Evolutionary conservation across 1,140 invertebrate genomes (phyloP), one percentile per base, ranked within the genome.

Genomic region (Zaprionus taronus): DNA sequence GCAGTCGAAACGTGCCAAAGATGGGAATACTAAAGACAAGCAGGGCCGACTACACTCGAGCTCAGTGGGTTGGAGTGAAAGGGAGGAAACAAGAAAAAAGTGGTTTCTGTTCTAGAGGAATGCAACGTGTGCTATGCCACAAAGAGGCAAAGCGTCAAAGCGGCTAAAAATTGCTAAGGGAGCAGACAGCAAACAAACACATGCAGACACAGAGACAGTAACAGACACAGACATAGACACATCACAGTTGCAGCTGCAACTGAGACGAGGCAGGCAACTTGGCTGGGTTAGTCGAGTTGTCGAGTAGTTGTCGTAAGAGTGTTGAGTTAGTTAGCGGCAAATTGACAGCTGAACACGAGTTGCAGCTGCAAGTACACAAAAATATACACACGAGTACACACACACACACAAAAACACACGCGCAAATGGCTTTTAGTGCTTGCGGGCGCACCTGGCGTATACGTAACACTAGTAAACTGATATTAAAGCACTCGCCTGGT

Each of bases 381-480:
- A 6, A 53, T 31, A 44, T 36, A 24, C 71, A 47, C 64, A 31
- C 22, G 44, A 44, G 41, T 15, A 49, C 38, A 56, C 55, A 26
- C 44, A 49, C 38, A 56, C 55, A 26, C 44, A 57, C n/a, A 41
- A 0, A 26, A 26, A 1, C 47, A 12, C 36, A 41, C 36, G 12
- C 14, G n/a, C 41, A 17, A 28, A 36, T 79, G 80, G 66, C 72
- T 70, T 82, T 71, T 62, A 66, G 68, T 57, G 80, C 65, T 66
- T 61, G 44, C 22, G 49, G 56, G 44, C 73, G 9, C 77, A 77
- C 80, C 57, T 80, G 65, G 84, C 84, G 84, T 89, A 83, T 87
- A 89, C 84, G 74, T 60, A 69, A 89, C 78, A 64, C 70, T 36
- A 44, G 56, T 62, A 56, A 38, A 51, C 24, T 61, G n/a, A 5